These are phyloP conservation scores for Siphlonurus alternatus DNA, from an alignment of 2,888 invertebrate species.

Conservation along the genomic window DNA sequence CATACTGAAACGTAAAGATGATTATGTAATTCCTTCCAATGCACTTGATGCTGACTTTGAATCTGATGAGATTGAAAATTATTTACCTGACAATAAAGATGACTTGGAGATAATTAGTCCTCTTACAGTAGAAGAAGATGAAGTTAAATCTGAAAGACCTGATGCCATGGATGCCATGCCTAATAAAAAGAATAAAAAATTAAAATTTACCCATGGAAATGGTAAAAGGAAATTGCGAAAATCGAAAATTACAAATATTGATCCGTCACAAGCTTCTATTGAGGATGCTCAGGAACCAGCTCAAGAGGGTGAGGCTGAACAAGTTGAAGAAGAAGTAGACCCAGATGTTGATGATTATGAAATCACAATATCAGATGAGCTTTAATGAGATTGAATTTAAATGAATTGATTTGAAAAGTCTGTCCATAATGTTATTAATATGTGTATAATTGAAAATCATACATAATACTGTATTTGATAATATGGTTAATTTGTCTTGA, in stretches of 20 bases:
- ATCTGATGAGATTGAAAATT: background rate
- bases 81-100: background rate
- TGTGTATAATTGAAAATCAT: too few relatives aligned
- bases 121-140: background rate
- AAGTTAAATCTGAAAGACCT: background rate
- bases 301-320: slow-evolving; percentile 4
- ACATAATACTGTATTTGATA: too few relatives aligned
- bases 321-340: slow-evolving; percentile 5
- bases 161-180: background rate
- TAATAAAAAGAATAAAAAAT: background rate
- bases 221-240: too few relatives aligned
- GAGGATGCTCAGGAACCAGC: too few relatives aligned
- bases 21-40: too few relatives aligned
- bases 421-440: too few relatives aligned
- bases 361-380: background rate
- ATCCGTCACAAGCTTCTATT: too few relatives aligned
- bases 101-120: too few relatives aligned
- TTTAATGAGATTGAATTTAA: slow-evolving; percentile 25
- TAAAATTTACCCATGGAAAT: too few relatives aligned
- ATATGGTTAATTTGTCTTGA: too few relatives aligned
- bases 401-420: slow-evolving; percentile 15
- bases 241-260: too few relatives aligned
- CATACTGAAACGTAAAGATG: slow-evolving; percentile 50
- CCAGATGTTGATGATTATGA: slow-evolving; percentile 3
- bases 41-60: background rate